Base-by-base conservation (phyloP, 2,797 vertebrate genomes). In the Podarcis lilfordi region DNA sequence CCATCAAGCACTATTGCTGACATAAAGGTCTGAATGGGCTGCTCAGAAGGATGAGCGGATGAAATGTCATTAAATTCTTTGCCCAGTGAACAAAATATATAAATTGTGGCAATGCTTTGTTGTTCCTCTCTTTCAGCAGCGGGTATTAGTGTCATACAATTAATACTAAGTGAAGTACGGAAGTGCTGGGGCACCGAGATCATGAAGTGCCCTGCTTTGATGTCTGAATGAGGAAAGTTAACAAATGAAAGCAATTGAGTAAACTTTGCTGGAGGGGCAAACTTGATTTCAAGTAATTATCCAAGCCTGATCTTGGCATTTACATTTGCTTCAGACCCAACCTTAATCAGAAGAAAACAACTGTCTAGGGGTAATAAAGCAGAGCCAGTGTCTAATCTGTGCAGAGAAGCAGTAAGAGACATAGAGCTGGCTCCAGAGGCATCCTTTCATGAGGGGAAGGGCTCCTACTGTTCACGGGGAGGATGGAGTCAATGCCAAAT, bases 251-350 rank as follows among this genome's bases (percentile, higher is more conserved):
- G 78, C 84, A 89, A 89, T 82, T 76, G 78, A 82, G 19, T 82
- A 79, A 89, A 89, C 88, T 86, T 89, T 77, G 78, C 84, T 89
- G 5, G 84, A 89, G 88, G 81, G 88, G 88, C 78, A 85, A 80
- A 77, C 61, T 50, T 75, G 72, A 71, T 82, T 89, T 81, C 79
- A 55, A 86, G 88, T 89, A 89, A 89, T 89, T 89, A 89, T 86
- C 83, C 61, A 35, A 76, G 84, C 45, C 88, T 89, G 86, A 89
- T 89, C 79, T 80, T 77, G 27, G 32, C 79, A 89, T 89, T 89
- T 82, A 89, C 61, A 89, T 86, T 82, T 89, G 43, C 66, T 81
- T 89, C 43, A 86, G 19, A 81, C 71, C 37, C 78, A 82, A 43
- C 13, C 43, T 68, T 81, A 81, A 86, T 86, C 45, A 69, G 78